phyloP scores from a whole-genome alignment of 2,113 vertebrate species.

The Gadus macrocephalus region DNA sequence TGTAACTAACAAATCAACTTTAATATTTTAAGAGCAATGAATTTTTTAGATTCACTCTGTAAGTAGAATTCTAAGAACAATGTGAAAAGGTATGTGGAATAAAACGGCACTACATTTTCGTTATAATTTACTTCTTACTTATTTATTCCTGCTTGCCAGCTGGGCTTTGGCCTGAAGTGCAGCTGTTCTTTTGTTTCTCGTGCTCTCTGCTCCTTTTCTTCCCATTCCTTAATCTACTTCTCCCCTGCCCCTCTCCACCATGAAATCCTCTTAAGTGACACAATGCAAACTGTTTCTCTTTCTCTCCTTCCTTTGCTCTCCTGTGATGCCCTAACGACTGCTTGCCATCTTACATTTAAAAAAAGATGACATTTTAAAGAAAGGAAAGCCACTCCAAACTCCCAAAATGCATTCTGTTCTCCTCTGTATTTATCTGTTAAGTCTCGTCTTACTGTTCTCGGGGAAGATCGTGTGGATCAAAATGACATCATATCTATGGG shows the following conservation, averaged over 20 bases:
- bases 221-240: conserved; percentile 20
- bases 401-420: neutral
- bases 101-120: too few species aligned
- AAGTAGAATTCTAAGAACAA: too few species aligned
- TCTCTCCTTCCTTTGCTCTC: conserved; percentile 5
- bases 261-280: conserved; percentile 67
- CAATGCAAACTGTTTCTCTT: conserved; percentile 33
- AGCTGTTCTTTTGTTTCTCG: conserved; percentile 69
- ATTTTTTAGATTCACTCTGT: too few species aligned
- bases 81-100: too few species aligned
- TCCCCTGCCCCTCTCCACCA: conserved; percentile 52
- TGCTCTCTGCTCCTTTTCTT: conserved; percentile 17
- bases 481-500: too few species aligned
- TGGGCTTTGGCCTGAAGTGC: conserved; percentile 53
- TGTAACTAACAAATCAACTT: too few species aligned
- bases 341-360: neutral
- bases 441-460: too few species aligned
- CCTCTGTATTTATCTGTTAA: too few species aligned
- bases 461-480: too few species aligned
- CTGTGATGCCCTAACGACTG: neutral
- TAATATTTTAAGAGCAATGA: too few species aligned
- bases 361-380: neutral
- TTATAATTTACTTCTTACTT: too few species aligned
- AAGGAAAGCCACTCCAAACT: neutral
- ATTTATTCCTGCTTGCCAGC: conserved; percentile 29